Evolutionary conservation across 2,113 vertebrate genomes (phyloP), one percentile per base, ranked within the genome.

Genomic region (Lasiurus cinereus): DNA sequence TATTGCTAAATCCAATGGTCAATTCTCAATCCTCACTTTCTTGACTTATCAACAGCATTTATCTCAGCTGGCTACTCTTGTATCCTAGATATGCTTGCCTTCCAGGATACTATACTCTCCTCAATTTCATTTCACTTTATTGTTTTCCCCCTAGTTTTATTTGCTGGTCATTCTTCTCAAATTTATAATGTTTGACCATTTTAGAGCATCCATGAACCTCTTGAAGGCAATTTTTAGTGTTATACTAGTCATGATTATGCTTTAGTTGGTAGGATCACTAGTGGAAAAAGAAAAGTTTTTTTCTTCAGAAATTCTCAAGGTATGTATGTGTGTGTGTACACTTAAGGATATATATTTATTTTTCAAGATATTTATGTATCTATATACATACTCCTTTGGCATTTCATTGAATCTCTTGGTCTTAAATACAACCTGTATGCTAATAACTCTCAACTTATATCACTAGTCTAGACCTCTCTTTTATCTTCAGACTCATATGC

Each of bases 401-500:
- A 84, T 27, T 14, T 73, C 31, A 78, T 77, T 66, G 24, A 93
- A 39, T 64, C 54, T 86, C 67, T 86, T 83, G 8, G 24, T 14
- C 62, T 88, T 82, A 95, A 78, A 78, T 78, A 36, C 1, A 12
- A 83, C 24, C 18, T 69, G 74, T n/a, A 39, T 59, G 19, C 5
- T 84, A 97, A 69, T 36, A n/a, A 90, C 52, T 79, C 24, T 67
- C 33, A 88, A 76, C 88, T 96, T 70, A 48, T 50, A 70, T n/a
- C 2, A 79, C 24, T 39, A 74, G 16, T 79, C 6, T 24, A 83
- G 33, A n/a, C 0, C 27, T 76, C 27, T 83, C 31, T 69, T 52
- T 14, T 84, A 6, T 67, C 24, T 90, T 83, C 36, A 92, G 67
- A 56, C n/a, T 87, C 31, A 54, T 29, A 80, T 54, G 16, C 5